Base-by-base conservation (phyloP, 2,113 vertebrate species). In the Dendropsophus ebraccatus region DNA sequence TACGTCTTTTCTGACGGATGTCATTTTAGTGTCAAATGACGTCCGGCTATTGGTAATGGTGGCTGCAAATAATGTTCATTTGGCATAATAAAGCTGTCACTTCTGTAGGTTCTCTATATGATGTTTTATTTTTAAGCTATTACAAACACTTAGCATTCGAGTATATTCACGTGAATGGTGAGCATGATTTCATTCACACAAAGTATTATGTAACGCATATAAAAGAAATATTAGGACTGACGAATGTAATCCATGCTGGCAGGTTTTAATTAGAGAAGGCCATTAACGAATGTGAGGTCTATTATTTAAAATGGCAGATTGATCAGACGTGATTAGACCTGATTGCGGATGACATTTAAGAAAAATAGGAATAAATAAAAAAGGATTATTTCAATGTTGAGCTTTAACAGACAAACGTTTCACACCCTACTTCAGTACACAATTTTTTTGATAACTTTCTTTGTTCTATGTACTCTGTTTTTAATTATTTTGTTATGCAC, bases 281-380 rank as follows among this genome's bases (percentile, higher is more conserved):
- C 65, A 73, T 56, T 35, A 72, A 56, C 56, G 45, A 83, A 83
- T 73, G 49, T 35, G 32, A 82, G 62, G 49, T 82, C 81, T 54
- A 69, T 82, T 82, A 82, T 82, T 54, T 54, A 52, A 54, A 56
- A 83, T 56, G 81, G 32, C 67, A 72, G 30, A 72, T 73, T 72
- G 30, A 83, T 11, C 21, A 35, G 37, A 69, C 50, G 56, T 83
- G 47, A 83, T 73, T 73, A 73, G 65, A 54, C 19, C 13, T 74
- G 47, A 54, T 58, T 84, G 52, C 82, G 30, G n/a, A n/a, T 84
- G 82, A 84, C 69, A 84, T 84, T 84, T 84, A 41, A 60, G 52
- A 19, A 60, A 84, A 74, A 84, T 74, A 74, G 60, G 21, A 62
- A 80, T 62, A 62, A 58, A 75, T 72, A 21, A 35, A 30, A 69